Base-by-base conservation (phyloP, 1,140 invertebrate species). In the Campoletis sonorensis region DNA sequence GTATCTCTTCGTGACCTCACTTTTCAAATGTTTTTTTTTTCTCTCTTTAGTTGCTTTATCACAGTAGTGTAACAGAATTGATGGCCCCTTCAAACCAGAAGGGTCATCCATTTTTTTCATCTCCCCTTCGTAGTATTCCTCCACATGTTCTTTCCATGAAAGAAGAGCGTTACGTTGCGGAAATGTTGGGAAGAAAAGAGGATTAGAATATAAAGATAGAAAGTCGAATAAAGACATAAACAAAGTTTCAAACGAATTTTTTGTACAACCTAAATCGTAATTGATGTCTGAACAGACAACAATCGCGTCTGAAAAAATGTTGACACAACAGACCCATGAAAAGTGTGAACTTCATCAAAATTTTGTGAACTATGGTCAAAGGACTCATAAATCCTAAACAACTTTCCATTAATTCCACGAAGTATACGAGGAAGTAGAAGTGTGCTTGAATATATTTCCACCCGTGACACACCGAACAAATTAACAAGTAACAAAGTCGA, bases 1-100 rank as follows among this genome's bases (percentile, higher is more conserved):
- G 86, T 88, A 85, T 85, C 83, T 88, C 82, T 84, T 84, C 68
- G 70, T 78, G 51, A 81, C 72, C 77, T 51, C 75, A 64, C 30
- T 27, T 72, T 61, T 16, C 76, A 4, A 18, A 18, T 33, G 13
- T 21, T 26, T 58, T n/a, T 21, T 26, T 58, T n/a, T 33, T n/a
- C 30, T 33, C 8, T 61, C 26, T 78, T 21, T 45, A 3, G 58
- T 78, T 40, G 76, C 61, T 70, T 33, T 49, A 67, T 78, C 58
- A 58, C 27, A 5, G 30, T 49, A 40, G 37, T 37, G 33, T 2
- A 23, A 78, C 54, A 2, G 37, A 26, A 78, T 33, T 78, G 61
- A 67, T 67, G 21, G 76, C 76, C 33, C 76, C 37, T 37, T 78
- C 37, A 45, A 78, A 64, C 72, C 23, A 26, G 49, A 54, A 13